phyloP scores from a whole-genome alignment of 2,113 vertebrate genomes.

The Cynoglossus semilaevis region DNA sequence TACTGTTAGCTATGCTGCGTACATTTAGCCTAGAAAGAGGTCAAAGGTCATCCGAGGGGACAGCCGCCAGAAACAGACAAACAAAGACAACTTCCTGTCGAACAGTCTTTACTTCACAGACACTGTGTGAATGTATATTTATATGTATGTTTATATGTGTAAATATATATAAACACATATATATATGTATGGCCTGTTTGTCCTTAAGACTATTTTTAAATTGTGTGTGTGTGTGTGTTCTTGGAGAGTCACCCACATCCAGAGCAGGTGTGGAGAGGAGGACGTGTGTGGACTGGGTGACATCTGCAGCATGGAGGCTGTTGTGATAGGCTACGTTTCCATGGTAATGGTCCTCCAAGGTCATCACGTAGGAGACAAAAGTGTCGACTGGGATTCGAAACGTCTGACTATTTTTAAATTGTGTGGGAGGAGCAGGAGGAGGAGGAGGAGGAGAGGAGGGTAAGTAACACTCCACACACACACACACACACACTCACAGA shows the following conservation, averaged over 20 bases:
- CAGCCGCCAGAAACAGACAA: too few species aligned
- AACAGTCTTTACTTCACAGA: too few species aligned
- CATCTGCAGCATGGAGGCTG: constrained; percentile 80
- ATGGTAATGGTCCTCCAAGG: constrained; percentile 89
- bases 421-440: neutral
- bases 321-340: constrained; percentile 87
- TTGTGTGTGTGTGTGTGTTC: neutral
- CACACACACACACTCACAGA: neutral
- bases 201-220: too few species aligned
- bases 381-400: constrained; percentile 86
- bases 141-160: too few species aligned
- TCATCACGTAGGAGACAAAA: constrained; percentile 87
- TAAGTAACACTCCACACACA: constrained; percentile 1
- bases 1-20: too few species aligned
- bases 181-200: too few species aligned
- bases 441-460: constrained; percentile 2
- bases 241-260: constrained; percentile 67
- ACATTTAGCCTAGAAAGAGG: too few species aligned
- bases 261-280: constrained; percentile 87
- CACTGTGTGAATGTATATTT: too few species aligned
- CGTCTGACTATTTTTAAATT: too few species aligned
- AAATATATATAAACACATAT: too few species aligned
- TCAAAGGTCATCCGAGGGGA: too few species aligned
- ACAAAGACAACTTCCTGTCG: too few species aligned
- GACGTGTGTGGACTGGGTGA: constrained; percentile 85